Evolutionary conservation across 2,888 invertebrate genomes (phyloP).

Genomic region (Aleiodes alternator): DNA sequence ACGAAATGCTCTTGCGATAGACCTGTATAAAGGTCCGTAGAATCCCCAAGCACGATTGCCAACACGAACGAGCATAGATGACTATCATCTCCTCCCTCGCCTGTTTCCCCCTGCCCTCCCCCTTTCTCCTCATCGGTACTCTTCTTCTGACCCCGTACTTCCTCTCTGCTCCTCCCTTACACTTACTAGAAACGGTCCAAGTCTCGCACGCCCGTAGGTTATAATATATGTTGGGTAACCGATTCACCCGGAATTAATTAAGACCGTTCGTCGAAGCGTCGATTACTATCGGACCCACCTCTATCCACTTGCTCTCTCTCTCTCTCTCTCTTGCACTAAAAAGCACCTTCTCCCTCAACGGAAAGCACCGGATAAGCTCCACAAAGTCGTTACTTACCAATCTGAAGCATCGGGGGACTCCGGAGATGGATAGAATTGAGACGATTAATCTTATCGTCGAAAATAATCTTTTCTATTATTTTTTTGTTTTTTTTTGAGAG

Average conservation of each 20-base stretch:
- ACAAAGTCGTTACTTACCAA: conserved; percentile 48
- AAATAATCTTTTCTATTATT: conserved; percentile 19
- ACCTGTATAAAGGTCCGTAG: conserved; percentile 26
- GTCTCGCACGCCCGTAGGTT: conserved; percentile 46
- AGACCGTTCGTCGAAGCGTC: conserved; percentile 63
- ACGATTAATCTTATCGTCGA: conserved; percentile 41
- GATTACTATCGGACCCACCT: conserved; percentile 59
- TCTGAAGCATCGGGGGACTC: conserved; percentile 31
- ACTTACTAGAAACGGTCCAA: conserved; percentile 27
- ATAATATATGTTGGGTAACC: conserved; percentile 60
- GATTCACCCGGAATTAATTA: conserved; percentile 65
- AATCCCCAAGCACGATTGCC: conserved; percentile 42
- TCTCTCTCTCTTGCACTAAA: conserved; percentile 18
- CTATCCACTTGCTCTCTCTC: conserved; percentile 14
- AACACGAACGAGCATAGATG: conserved; percentile 53
- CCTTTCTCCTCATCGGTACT: neutral
- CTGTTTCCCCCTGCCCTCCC: conserved; percentile 23
- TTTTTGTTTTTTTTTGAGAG: neutral
- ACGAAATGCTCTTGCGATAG: conserved; percentile 28
- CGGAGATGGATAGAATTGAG: conserved; percentile 39
- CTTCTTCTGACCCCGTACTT: neutral
- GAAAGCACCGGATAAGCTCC: conserved; percentile 52
- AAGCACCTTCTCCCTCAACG: neutral
- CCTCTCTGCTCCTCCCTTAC: conserved; percentile 20
- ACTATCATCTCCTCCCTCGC: conserved; percentile 46